These are phyloP conservation scores for Cololabis saira DNA, from an alignment of 2,113 vertebrate species.

Conservation along the genomic window DNA sequence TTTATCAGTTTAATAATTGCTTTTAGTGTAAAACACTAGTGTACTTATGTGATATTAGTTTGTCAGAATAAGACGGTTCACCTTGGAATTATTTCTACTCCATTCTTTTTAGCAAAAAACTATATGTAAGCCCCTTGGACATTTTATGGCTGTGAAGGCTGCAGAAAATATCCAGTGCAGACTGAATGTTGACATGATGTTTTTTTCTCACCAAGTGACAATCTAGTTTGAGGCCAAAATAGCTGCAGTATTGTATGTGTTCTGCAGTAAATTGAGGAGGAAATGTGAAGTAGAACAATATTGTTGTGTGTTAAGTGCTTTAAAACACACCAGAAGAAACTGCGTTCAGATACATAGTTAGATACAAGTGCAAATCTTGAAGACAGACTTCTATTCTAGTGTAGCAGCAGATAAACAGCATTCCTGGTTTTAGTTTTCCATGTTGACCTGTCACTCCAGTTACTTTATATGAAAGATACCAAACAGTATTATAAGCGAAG, in stretches of 20 bases:
- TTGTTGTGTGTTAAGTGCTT: too few relatives aligned
- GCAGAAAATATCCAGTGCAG: neutral
- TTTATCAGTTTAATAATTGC: slow-evolving; percentile 3
- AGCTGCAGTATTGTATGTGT: neutral
- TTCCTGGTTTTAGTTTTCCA: neutral
- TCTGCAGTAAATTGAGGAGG: too few relatives aligned
- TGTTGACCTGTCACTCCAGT: neutral
- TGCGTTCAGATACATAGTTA: neutral
- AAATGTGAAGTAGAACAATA: too few relatives aligned
- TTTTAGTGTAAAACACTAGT: neutral
- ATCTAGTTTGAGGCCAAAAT: too few relatives aligned
- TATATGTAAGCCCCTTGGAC: too few relatives aligned
- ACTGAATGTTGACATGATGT: neutral
- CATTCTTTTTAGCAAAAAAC: too few relatives aligned
- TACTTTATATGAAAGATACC: too few relatives aligned
- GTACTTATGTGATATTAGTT: neutral
- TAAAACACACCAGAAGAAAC: slow-evolving; percentile 10
- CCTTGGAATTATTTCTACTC: too few relatives aligned
- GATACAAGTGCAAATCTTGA: slow-evolving; percentile 4
- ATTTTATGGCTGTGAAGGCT: neutral
- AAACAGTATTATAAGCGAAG: too few relatives aligned
- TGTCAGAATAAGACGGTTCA: neutral
- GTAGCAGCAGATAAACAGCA: neutral
- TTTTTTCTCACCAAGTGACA: too few relatives aligned
- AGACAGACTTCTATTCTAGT: neutral